Base-by-base conservation (phyloP, 2,113 vertebrate species). In the Planiliza haematocheilus region DNA sequence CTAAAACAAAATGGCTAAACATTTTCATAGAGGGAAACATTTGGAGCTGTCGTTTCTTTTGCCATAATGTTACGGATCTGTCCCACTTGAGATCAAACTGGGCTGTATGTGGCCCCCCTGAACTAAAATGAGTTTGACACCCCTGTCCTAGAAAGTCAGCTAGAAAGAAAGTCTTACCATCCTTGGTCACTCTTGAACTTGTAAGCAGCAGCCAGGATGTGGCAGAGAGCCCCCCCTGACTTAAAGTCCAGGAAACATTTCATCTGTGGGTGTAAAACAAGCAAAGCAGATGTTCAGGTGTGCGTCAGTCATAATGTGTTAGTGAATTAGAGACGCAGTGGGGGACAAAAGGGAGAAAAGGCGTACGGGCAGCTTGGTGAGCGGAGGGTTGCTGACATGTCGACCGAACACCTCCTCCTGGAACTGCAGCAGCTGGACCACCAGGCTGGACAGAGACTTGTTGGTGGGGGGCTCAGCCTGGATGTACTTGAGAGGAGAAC, bases 131-230 rank as follows among this genome's bases (percentile, higher is more conserved):
- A 30, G 24, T 30, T 30, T 30, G 24, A 17, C 8, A 46, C 43
- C 16, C 38, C 43, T 16, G 24, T 30, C 14, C 7, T 34, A 18
- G 24, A 30, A 55, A 39, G 7, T n/a, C 70, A 62, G 70, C 52
- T 52, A 24, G 64, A 87, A 81, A 71, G 75, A 89, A 81, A 69
- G 73, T 59, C 95, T 95, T 93, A 99, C 97, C 97, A 99, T 95
- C 97, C 97, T 90, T 99, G 97, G 93, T 99, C 97, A 83, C 97
- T 99, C 93, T 99, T 99, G 91, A 99, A 99, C 88, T 99, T 99
- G 93, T 99, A 99, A 77, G 97, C 97, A 21, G 97, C 96, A 81
- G 97, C 97, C 86, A 99, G 94, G 81, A 99, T 98, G 83, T 99
- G 96, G 90, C 97, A 99, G 8, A 99, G 90, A 79, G 97, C 93